Percentiles rank a stretch among this genome's conserved stretches.
These are phyloP conservation scores for Crossaster papposus DNA, from an alignment of 53 echinoderm and acorn worm species.

Conservation along the genomic window DNA sequence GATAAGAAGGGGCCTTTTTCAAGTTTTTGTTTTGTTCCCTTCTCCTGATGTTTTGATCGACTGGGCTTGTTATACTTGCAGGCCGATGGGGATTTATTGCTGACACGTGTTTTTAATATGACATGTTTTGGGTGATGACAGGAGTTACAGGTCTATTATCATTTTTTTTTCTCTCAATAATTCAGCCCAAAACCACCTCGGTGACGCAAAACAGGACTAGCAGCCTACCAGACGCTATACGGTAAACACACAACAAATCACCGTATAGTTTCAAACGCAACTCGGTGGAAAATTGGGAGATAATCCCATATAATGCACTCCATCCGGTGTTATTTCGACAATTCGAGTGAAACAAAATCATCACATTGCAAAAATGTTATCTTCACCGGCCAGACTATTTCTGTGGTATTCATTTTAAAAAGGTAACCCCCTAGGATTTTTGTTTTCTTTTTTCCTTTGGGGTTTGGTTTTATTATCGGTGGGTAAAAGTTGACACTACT, in stretches of 20 bases:
- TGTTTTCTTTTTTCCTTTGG: neutral
- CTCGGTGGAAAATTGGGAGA: neutral
- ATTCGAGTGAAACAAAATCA: constrained; percentile 8
- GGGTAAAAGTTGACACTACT: neutral
- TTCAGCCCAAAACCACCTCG: neutral
- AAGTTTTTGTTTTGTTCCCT: neutral
- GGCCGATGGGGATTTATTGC: neutral
- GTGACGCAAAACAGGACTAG: neutral
- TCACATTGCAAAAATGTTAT: neutral
- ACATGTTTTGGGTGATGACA: neutral
- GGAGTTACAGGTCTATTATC: neutral
- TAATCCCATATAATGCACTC: constrained; percentile 36
- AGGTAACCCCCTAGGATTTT: neutral
- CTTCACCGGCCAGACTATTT: constrained; percentile 15
- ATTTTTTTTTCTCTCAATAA: neutral
- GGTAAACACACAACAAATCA: neutral
- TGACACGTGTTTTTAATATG: constrained; percentile 7
- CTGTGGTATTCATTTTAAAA: neutral
- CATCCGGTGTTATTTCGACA: constrained; percentile 38
- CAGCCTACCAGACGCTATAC: no score
- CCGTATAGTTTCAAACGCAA: no score
- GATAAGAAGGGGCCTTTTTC: neutral
- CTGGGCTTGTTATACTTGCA: neutral
- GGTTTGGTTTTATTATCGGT: neutral
- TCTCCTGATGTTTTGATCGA: no score